Conservation (phyloP, 2,113 vertebrate genomes). For the Pongo pygmaeus region DNA sequence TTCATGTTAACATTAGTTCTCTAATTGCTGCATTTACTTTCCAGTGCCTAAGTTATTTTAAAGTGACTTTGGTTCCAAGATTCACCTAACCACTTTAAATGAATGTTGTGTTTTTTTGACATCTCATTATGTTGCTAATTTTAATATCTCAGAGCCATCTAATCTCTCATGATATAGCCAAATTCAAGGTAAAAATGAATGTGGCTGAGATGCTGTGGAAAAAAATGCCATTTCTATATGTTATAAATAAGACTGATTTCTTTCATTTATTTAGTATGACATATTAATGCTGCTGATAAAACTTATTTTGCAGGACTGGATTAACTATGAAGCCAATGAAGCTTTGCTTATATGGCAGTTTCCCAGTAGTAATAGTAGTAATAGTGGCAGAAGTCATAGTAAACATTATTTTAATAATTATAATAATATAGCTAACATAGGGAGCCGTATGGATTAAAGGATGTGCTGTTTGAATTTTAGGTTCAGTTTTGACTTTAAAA, state of each 20-base stretch:
- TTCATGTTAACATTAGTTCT: neutral
- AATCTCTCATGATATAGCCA: neutral
- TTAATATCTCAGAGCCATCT: neutral
- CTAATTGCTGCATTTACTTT: constrained; percentile 21
- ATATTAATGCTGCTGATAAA: neutral
- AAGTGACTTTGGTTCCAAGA: neutral
- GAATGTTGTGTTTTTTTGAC: neutral
- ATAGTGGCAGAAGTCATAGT: neutral
- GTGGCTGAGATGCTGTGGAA: neutral
- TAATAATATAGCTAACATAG: neutral
- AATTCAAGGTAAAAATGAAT: neutral
- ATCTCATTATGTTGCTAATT: neutral
- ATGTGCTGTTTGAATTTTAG: neutral
- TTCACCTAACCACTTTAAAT: constrained; percentile 14
- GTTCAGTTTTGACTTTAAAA: neutral
- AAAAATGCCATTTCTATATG: neutral
- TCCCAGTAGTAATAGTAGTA: neutral
- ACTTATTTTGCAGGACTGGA: neutral
- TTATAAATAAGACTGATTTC: neutral
- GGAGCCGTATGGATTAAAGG: neutral
- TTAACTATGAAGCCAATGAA: neutral
- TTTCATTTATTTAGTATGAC: neutral
- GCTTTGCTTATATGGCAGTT: neutral
- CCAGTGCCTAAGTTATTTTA: neutral
- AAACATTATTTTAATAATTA: neutral